These are phyloP conservation scores for Aphrophora alni DNA, from an alignment of 2,888 invertebrate species.

Conservation along the genomic window DNA sequence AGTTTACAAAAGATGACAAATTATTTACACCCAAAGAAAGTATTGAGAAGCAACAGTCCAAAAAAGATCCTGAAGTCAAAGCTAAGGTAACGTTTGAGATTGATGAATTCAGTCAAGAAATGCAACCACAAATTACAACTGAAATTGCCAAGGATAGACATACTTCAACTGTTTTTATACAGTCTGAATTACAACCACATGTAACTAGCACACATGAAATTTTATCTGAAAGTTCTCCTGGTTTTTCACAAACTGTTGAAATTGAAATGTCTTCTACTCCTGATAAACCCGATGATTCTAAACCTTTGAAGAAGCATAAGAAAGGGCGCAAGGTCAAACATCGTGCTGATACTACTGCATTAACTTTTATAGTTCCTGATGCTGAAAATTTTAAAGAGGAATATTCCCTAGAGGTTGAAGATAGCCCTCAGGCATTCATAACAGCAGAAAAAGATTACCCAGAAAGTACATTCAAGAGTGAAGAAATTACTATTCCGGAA, in stretches of 20 bases:
- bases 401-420: conserved; percentile 13
- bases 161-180: conserved; percentile 34
- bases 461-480: neutral
- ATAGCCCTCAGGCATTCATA: neutral
- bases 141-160: conserved; percentile 30
- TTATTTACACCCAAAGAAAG: neutral
- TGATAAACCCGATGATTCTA: neutral
- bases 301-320: neutral
- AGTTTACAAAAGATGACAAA: neutral
- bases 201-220: neutral
- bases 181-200: conserved; percentile 28
- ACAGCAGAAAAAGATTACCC: neutral
- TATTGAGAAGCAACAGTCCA: neutral
- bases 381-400: conserved; percentile 26
- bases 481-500: neutral
- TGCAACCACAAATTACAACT: conserved; percentile 31
- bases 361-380: neutral
- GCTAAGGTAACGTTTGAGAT: conserved; percentile 37
- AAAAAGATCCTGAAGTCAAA: conserved; percentile 26
- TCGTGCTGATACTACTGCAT: conserved; percentile 32
- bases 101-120: conserved; percentile 20
- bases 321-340: conserved; percentile 30
- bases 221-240: neutral
- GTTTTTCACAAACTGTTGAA: conserved; percentile 26
- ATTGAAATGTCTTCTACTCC: conserved; percentile 27